phyloP scores from a whole-genome alignment of 2,113 vertebrate genomes.

The Spilogale gracilis region DNA sequence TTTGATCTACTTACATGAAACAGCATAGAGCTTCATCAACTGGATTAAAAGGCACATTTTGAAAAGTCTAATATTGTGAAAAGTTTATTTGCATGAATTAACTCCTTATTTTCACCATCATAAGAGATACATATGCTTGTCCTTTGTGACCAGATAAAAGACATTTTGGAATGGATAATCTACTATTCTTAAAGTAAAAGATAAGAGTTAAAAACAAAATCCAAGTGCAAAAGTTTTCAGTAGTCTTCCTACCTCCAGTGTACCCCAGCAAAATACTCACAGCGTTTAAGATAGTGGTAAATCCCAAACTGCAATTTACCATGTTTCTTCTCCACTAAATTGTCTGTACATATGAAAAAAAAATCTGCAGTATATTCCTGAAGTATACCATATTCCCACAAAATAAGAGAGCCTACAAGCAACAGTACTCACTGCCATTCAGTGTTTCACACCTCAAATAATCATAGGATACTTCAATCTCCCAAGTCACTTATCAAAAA shows the following conservation, averaged over 20 bases:
- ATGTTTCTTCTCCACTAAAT: background rate
- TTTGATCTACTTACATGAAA: conserved; percentile 31
- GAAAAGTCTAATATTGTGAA: conserved; percentile 77
- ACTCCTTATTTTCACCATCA: conserved; percentile 72
- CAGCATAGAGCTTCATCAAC: background rate
- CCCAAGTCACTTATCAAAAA: background rate
- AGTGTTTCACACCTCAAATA: background rate
- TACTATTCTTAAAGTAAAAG: conserved; percentile 67
- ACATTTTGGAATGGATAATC: conserved; percentile 74
- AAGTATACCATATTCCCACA: background rate
- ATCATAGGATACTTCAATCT: background rate
- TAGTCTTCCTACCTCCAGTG: conserved; percentile 76
- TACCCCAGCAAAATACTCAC: conserved; percentile 57
- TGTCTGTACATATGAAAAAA: background rate
- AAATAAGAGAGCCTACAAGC: background rate
- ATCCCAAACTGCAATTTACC: conserved; percentile 30
- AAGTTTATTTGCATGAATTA: conserved; percentile 81
- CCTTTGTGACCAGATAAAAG: conserved; percentile 71
- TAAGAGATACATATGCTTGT: conserved; percentile 72
- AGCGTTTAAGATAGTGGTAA: conserved; percentile 21
- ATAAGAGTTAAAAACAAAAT: conserved; percentile 67
- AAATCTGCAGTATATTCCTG: background rate
- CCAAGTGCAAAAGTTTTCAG: conserved; percentile 74
- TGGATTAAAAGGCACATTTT: conserved; percentile 74
- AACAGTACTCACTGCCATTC: background rate